Percentiles rank a stretch among this genome's conserved stretches.
These are phyloP conservation scores for Telenomus remus DNA, from an alignment of 1,140 invertebrate species.

Conservation along the genomic window DNA sequence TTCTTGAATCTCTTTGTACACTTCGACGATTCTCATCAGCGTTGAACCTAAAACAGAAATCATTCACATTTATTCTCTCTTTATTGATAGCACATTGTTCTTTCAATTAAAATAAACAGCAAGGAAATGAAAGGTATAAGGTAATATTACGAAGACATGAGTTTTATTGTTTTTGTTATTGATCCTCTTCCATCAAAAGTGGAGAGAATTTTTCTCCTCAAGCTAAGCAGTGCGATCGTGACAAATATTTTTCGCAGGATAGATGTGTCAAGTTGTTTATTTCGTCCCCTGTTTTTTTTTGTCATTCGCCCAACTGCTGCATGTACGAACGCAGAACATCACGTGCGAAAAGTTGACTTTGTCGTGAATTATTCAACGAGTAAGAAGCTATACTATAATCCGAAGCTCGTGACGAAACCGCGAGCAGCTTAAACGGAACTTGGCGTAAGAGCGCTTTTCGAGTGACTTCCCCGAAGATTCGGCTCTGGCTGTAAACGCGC, in stretches of 20 bases:
- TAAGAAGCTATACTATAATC: slow-evolving; percentile 73
- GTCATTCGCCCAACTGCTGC: slow-evolving; percentile 23
- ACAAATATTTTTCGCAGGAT: slow-evolving; percentile 36
- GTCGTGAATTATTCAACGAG: slow-evolving; percentile 73
- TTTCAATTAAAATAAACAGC: not conserved
- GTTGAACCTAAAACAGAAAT: slow-evolving; percentile 84
- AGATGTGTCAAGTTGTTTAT: slow-evolving; percentile 5
- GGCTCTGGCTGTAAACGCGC: slow-evolving; percentile 47
- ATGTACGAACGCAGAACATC: slow-evolving; percentile 49
- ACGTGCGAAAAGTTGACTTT: slow-evolving; percentile 66
- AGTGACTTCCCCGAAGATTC: slow-evolving; percentile 60
- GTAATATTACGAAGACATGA: too few species aligned
- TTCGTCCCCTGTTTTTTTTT: slow-evolving; percentile 6
- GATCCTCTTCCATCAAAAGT: not conserved
- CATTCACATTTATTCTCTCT: slow-evolving; percentile 35
- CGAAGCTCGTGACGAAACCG: slow-evolving; percentile 47
- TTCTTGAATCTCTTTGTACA: slow-evolving; percentile 93
- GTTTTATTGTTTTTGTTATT: not conserved
- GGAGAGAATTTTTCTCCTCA: slow-evolving; percentile 16
- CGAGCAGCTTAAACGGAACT: slow-evolving; percentile 56
- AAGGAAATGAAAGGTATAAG: not conserved
- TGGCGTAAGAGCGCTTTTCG: slow-evolving; percentile 58
- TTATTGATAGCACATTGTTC: slow-evolving; percentile 2
- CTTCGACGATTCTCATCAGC: slow-evolving; percentile 92
- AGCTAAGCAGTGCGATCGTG: slow-evolving; percentile 10